phyloP scores from a whole-genome alignment of 2,888 invertebrate species.

The Portevinia maculata region DNA sequence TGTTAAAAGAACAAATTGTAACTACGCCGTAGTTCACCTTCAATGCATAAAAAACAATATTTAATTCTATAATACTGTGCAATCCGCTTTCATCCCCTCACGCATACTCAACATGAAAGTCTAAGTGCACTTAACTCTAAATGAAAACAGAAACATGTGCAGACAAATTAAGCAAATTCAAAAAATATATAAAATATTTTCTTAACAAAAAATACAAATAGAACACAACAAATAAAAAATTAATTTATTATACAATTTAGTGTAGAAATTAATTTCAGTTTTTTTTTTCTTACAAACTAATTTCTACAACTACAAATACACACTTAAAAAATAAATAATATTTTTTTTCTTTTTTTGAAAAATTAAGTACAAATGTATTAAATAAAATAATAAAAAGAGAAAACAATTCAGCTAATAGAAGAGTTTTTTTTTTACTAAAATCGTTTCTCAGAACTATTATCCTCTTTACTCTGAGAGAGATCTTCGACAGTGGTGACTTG shows the following conservation, averaged over 20 bases:
- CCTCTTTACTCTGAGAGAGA: slow-evolving; percentile 72
- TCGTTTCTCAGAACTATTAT: slow-evolving; percentile 61
- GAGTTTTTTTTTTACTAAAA: slow-evolving; percentile 33
- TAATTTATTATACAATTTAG: slow-evolving; percentile 49
- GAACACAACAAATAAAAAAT: slow-evolving; percentile 60
- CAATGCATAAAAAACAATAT: neutral
- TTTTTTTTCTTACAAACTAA: slow-evolving; percentile 33
- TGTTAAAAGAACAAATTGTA: neutral
- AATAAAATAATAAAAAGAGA: slow-evolving; percentile 33
- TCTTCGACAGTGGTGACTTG: slow-evolving; percentile 77
- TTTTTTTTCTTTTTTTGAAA: slow-evolving; percentile 23
- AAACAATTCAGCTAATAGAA: neutral
- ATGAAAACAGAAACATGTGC: slow-evolving; percentile 30
- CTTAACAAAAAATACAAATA: slow-evolving; percentile 45
- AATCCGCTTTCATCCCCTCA: neutral
- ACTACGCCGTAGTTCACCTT: neutral
- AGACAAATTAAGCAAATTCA: slow-evolving; percentile 14
- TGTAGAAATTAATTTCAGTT: slow-evolving; percentile 12
- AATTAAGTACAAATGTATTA: slow-evolving; percentile 39
- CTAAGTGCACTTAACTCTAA: slow-evolving; percentile 18
- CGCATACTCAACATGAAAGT: neutral
- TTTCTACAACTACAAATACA: slow-evolving; percentile 51
- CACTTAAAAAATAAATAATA: slow-evolving; percentile 43
- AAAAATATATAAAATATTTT: slow-evolving; percentile 6
- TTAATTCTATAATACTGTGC: slow-evolving; percentile 3